Evolutionary conservation across 2,888 invertebrate genomes (phyloP).

Genomic region (Leptothorax acervorum): DNA sequence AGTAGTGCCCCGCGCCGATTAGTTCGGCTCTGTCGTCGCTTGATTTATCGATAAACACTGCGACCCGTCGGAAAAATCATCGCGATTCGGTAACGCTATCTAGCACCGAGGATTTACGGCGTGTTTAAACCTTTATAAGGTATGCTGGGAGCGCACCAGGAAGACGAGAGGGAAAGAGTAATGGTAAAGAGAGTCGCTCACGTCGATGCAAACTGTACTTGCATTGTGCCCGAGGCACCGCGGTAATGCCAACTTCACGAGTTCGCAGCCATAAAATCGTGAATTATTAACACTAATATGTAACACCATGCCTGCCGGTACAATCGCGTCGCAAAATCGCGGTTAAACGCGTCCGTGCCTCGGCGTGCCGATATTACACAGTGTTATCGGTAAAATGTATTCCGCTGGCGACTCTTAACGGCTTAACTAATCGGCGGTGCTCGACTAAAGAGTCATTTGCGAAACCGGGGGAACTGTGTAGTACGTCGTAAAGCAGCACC

Average conservation of each 20-base stretch:
- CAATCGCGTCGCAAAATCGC: conserved; percentile 71
- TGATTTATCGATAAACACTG: conserved; percentile 46
- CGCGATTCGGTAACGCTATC: conserved; percentile 59
- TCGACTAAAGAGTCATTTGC: conserved; percentile 46
- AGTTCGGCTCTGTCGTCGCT: conserved; percentile 20
- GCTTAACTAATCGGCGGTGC: neutral
- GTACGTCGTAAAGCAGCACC: conserved; percentile 15
- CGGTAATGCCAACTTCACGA: conserved; percentile 78
- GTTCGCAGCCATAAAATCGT: conserved; percentile 78
- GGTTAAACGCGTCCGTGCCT: conserved; percentile 57
- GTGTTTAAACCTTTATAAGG: conserved; percentile 47
- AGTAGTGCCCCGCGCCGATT: neutral
- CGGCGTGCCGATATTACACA: conserved; percentile 26
- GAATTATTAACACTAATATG: conserved; percentile 80
- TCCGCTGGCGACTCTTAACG: conserved; percentile 32
- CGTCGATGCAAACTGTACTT: conserved; percentile 63
- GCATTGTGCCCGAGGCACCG: conserved; percentile 67
- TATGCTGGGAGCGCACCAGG: conserved; percentile 48
- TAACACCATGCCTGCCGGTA: conserved; percentile 72
- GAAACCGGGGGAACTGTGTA: conserved; percentile 35
- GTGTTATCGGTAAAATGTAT: conserved; percentile 42
- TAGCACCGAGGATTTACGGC: conserved; percentile 61
- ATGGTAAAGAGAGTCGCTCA: conserved; percentile 55
- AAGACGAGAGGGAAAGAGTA: conserved; percentile 48
- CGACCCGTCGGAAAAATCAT: conserved; percentile 45